Base-by-base conservation (phyloP, 2,888 invertebrate species). In the Drosophila paramelanica region DNA sequence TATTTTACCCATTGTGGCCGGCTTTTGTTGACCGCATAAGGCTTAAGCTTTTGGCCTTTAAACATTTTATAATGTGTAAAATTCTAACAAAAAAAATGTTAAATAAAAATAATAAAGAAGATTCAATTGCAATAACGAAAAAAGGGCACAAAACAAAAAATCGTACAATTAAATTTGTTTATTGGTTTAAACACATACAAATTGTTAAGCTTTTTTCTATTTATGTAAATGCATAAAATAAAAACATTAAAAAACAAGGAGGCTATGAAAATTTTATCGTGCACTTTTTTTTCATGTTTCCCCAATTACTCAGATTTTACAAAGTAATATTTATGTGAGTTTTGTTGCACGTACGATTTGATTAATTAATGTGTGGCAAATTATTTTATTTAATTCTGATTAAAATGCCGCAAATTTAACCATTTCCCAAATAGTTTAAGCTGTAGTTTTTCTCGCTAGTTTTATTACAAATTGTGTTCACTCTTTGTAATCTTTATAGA, bases 41-140 rank as follows among this genome's bases (percentile, higher is more conserved):
- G 88, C 89, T 83, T 84, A 83, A 83, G 89, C 83, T 69, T 73
- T 75, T 81, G 89, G 67, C 89, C 83, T 89, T 83, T 84, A 89
- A 88, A 77, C 65, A 87, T 83, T 88, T 86, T 80, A 68, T 67
- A 72, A 80, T 80, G 69, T 47, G 13, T 55, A 45, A 69, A 86
- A 51, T 77, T 65, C 84, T 74, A 86, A 72, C 69, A 77, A 70
- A 73, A 65, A 62, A 57, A 59, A 59, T 42, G 4, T n/a, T 43
- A 17, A 17, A 14, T 7, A 53, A 50, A 52, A 47, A 27, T 65
- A 51, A 27, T 20, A 59, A 66, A 62, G 17, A 52, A 68, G 67
- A 58, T 62, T 78, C 42, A 57, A 60, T 68, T 64, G 58, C 23
- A 47, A 49, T 47, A 47, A 23, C 11, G 53, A 38, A 43, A 66